Conservation (phyloP, 2,113 vertebrate genomes). For the human (Homo sapiens) region GRCh38 chr5:142304001-142304500, state of each 20-base stretch:
- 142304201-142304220: not conserved
- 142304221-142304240: not conserved
- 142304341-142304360: not conserved
- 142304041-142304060: not conserved
- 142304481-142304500: not conserved
- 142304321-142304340: not conserved
- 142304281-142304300: not conserved
- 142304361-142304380: not conserved
- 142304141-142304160: not conserved
- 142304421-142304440: not conserved
- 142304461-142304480: not conserved
- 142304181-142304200: not conserved
- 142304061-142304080: not conserved
- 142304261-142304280: not conserved
- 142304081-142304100: not conserved
- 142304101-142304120: not conserved
- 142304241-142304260: not conserved
- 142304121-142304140: not conserved
- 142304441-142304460: not conserved
- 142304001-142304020: not conserved
- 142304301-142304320: not conserved
- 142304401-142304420: fast-evolving
- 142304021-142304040: not conserved
- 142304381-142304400: not conserved
- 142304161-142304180: not conserved